Evolutionary conservation across 2,113 vertebrate species (phyloP), one percentile per base, ranked within the genome.

Genomic region (Cheirogaleus medius): DNA sequence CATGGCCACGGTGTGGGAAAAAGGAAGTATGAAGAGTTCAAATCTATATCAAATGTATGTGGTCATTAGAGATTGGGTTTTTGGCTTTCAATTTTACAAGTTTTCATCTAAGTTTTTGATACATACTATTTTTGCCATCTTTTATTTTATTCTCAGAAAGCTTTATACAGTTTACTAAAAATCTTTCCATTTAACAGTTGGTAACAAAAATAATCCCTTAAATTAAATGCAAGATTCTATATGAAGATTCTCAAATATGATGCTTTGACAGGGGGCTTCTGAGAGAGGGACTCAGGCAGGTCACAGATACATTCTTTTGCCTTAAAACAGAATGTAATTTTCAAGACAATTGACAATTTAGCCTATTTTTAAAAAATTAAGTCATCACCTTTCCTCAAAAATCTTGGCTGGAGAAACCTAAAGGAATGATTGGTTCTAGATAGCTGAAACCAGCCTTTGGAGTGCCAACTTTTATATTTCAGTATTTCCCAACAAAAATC

Each of bases 11-110:
- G 0, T 86, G 47, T 87, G 18, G 81, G 83, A 21, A 15, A 64
- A 71, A 13, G 14, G 56, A 88, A 11, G 3, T 66, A 8, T 63
- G 32, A 84, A 56, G 39, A 66, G 8, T 52, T 21, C 58, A 90
- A 81, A 84, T 63, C 21, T 56, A 32, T 11, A 52, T 88, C 47
- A 81, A 17, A n/a, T 82, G 7, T 73, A 15, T 73, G 11, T 83
- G 21, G 17, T 84, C 69, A 21, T 54, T 71, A 83, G n/a, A 37
- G 7, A 29, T 14, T 80, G 34, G 34, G 37, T 37, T 39, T 68
- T 91, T 91, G 88, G 54, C 23, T 89, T 97, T 88, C 6, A 74
- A 13, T 93, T 95, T 95, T 94, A 52, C 18, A 90, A 83, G 27
- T 84, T 92, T 94, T 86, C 69, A 66, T 58, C 7, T 13, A 68